Evolutionary conservation across 1,140 invertebrate genomes (phyloP), one percentile per base, ranked within the genome.

Genomic region (Maconellicoccus hirsutus): DNA sequence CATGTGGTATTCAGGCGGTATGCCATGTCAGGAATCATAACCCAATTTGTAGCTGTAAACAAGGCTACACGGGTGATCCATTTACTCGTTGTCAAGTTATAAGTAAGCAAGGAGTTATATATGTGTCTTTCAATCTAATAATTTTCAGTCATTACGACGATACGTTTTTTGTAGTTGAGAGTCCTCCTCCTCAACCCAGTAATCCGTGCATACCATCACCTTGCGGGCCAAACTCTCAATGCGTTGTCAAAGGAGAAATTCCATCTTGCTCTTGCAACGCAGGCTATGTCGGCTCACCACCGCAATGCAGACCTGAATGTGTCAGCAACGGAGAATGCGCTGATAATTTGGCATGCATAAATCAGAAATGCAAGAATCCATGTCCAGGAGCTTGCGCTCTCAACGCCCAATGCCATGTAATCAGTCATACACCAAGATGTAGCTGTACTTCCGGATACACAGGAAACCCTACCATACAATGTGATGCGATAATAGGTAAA

Each of bases 1-100:
- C 86, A 10, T 94, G 91, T 78, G 91, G 91, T 16, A 78, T 84
- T 6, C 84, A 85, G 75, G 85, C 89, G 0, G 82, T 85, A 70
- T 92, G 90, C 76, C 81, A 84, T 75, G 86, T 88, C 1, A 79
- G 84, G 2, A 85, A 85, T 74, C 85, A 86, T 73, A 86, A 85
- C 76, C 84, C 85, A 23, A 83, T 86, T 73, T 89, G 87, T 77
- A 85, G 82, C 73, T 88, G 87, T 75, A 81, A 82, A 26, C 72
- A 75, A 63, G 79, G 78, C 72, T 85, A 83, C 75, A 83, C 83
- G 71, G 87, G 87, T 74, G 86, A 88, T 81, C 86, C 88, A 39
- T 87, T 86, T 75, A 77, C 82, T 26, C 82, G 81, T 78, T 87
- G 87, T 77, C 78, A 83, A 16, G 16, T 66, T 59, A 70, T 71